Conservation (phyloP, 2,113 vertebrate genomes). For the Muscicapa adusta region DNA sequence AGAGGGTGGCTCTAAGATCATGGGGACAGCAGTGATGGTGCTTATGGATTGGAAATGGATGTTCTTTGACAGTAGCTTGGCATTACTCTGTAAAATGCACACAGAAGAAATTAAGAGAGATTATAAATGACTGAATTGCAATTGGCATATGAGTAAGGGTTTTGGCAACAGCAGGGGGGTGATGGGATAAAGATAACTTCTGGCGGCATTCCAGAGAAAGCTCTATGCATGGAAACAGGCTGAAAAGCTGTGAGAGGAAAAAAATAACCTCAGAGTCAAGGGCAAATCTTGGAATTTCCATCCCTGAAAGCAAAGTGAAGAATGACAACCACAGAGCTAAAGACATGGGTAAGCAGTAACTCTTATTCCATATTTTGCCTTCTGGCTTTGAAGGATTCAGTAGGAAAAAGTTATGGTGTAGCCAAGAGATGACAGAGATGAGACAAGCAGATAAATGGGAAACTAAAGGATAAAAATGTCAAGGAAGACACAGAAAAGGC, state of each 20-base stretch:
- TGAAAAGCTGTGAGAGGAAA: slow-evolving; percentile 8
- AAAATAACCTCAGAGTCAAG: slow-evolving; percentile 39
- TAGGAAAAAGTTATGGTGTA: not conserved
- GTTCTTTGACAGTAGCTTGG: not conserved
- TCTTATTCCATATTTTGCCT: not conserved
- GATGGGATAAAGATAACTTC: slow-evolving; percentile 51
- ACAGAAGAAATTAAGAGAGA: slow-evolving; percentile 3
- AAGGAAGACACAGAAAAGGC: not conserved
- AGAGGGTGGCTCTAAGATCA: not conserved
- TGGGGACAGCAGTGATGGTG: not conserved
- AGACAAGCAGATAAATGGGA: not conserved
- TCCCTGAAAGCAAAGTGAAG: not conserved
- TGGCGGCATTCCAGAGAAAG: slow-evolving; percentile 31
- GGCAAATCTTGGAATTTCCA: slow-evolving; percentile 37
- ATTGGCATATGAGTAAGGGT: not conserved
- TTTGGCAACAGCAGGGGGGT: slow-evolving; percentile 38
- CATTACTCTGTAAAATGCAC: not conserved
- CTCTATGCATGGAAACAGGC: not conserved
- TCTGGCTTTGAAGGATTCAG: not conserved
- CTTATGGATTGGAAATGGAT: not conserved
- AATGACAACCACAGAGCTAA: not conserved
- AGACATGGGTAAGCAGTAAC: not conserved
- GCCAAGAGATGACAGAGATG: not conserved
- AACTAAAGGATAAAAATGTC: not conserved
- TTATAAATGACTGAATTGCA: slow-evolving; percentile 14